Percentiles rank a stretch among this genome's conserved stretches.
Evolutionary conservation across 2,888 invertebrate genomes (phyloP).

Genomic region (Pocota personata): DNA sequence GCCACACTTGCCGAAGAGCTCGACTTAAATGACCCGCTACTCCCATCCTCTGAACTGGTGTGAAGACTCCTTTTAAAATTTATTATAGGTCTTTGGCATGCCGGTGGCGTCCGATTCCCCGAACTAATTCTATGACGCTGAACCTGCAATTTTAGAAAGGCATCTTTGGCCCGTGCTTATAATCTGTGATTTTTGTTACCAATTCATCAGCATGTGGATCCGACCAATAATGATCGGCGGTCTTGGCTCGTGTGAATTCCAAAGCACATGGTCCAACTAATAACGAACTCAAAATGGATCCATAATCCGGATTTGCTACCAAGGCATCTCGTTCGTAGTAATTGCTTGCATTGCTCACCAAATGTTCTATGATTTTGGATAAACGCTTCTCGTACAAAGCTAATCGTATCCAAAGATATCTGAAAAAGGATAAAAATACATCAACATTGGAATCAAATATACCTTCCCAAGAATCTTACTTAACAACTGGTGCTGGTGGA

Average conservation of each 20-base stretch:
- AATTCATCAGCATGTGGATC: slow-evolving; percentile 98
- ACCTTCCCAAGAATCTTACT: not conserved
- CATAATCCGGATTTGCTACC: slow-evolving; percentile 95
- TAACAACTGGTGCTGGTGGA: slow-evolving; percentile 64
- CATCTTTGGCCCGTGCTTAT: not conserved
- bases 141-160: slow-evolving; percentile 82
- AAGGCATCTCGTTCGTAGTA: slow-evolving; percentile 96
- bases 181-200: slow-evolving; percentile 81
- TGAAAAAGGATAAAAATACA: slow-evolving; percentile 76
- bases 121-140: slow-evolving; percentile 89
- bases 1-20: slow-evolving; percentile 84
- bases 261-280: slow-evolving; percentile 97
- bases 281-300: slow-evolving; percentile 94
- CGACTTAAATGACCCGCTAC: slow-evolving; percentile 80
- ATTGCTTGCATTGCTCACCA: slow-evolving; percentile 91
- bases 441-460: not conserved
- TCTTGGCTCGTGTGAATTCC: slow-evolving; percentile 95
- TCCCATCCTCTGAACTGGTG: slow-evolving; percentile 90
- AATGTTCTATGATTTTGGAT: slow-evolving; percentile 93
- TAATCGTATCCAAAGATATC: slow-evolving; percentile 95
- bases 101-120: slow-evolving; percentile 90
- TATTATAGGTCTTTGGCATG: slow-evolving; percentile 87
- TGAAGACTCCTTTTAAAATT: slow-evolving; percentile 89
- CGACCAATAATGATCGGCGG: slow-evolving; percentile 94
- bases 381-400: slow-evolving; percentile 94